A percentile compares a stretch with the other conserved stretches of the same genome.
Evolutionary conservation across 2,888 invertebrate species (phyloP).

Genomic region (Hirtodrosophila duncani): DNA sequence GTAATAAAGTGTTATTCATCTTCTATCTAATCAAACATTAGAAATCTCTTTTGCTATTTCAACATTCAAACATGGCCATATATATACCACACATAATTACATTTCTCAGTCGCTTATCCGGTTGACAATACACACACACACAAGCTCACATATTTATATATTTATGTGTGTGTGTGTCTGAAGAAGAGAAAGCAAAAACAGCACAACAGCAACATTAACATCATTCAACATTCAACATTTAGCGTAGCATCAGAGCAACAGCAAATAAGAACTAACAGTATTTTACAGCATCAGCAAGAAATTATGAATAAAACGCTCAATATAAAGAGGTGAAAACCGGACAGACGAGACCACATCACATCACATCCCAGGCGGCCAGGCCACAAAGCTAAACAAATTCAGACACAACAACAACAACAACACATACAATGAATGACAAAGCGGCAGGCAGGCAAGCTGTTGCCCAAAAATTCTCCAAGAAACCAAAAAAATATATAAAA

Average conservation of each 20-base stretch:
- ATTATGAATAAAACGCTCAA: conserved; percentile 64
- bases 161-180: no score
- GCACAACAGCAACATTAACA: no score
- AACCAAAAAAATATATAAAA: no score
- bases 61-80: conserved; percentile 17
- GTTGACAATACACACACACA: conserved; percentile 45
- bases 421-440: conserved; percentile 11
- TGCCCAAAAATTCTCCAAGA: no score
- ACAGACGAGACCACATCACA: conserved; percentile 43
- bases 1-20: no score
- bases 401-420: conserved; percentile 3
- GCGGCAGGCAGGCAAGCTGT: no score
- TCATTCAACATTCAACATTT: no score
- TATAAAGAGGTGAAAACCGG: conserved; percentile 63
- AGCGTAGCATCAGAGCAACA: no score
- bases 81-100: conserved; percentile 5
- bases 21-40: conserved; percentile 27
- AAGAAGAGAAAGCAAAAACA: not conserved
- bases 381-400: conserved; percentile 32
- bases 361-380: not conserved
- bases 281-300: conserved; percentile 45
- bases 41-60: conserved; percentile 29
- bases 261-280: conserved; percentile 64
- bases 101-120: conserved; percentile 44
- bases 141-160: conserved; percentile 30